Evolutionary conservation across 2,797 vertebrate species (phyloP).

Genomic region (Pempheris klunzingeri): DNA sequence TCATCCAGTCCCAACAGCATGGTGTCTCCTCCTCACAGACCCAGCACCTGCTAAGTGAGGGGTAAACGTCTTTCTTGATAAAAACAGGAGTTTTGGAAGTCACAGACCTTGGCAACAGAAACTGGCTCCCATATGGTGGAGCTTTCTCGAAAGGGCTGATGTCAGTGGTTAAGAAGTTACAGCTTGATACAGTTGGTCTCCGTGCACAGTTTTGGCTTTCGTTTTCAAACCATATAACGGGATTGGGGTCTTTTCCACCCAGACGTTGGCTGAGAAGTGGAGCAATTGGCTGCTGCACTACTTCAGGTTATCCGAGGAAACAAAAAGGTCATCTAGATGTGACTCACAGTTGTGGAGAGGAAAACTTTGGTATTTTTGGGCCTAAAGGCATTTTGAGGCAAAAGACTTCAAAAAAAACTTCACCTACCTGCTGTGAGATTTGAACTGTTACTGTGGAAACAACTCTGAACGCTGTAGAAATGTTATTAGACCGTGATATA

Average conservation of each 20-base stretch:
- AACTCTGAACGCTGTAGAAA: not conserved
- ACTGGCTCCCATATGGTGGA: constrained; percentile 25
- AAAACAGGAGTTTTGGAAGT: constrained; percentile 34
- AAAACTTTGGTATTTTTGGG: constrained; percentile 3
- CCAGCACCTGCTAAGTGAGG: constrained; percentile 34
- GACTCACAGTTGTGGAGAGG: not conserved
- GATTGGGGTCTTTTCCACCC: constrained; percentile 37
- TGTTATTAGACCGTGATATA: not conserved
- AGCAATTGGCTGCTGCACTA: constrained; percentile 35
- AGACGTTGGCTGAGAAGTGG: constrained; percentile 26
- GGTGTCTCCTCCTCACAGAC: not conserved
- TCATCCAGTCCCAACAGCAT: too few species aligned
- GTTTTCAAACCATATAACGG: constrained; percentile 32
- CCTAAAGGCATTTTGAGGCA: constrained; percentile 4
- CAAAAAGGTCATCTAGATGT: constrained; percentile 19
- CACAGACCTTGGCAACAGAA: constrained; percentile 29
- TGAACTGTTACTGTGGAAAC: too few species aligned
- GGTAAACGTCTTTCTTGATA: not conserved
- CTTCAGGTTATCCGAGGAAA: constrained; percentile 16
- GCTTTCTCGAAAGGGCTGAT: constrained; percentile 23
- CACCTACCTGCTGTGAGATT: too few species aligned
- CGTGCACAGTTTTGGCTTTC: constrained; percentile 22
- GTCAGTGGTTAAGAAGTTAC: constrained; percentile 27
- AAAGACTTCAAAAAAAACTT: constrained; percentile 12
- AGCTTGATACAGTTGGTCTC: constrained; percentile 32